phyloP scores from a whole-genome alignment of 2,888 invertebrate genomes.

The Lasioglossum morio region DNA sequence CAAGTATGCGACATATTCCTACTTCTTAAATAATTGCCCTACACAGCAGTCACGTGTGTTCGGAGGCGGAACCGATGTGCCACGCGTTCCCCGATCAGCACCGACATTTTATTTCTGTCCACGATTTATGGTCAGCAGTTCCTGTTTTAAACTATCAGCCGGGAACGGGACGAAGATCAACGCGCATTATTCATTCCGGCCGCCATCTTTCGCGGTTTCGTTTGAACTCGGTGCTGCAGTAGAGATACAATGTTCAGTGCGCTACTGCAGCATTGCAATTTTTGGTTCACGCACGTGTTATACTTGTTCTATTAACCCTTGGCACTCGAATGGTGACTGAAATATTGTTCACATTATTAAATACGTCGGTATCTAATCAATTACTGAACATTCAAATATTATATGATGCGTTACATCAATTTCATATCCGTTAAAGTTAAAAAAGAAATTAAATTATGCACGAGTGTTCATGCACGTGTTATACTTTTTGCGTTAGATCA shows the following conservation, averaged over 20 bases:
- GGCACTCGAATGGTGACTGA: no score
- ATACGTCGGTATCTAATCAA: no score
- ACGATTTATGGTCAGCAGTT: slow-evolving; percentile 52
- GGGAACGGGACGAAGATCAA: neutral
- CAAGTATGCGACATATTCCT: slow-evolving; percentile 87
- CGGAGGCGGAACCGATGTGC: slow-evolving; percentile 13
- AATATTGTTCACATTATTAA: no score
- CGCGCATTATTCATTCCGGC: neutral
- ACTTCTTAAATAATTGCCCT: slow-evolving; percentile 62
- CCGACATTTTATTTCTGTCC: slow-evolving; percentile 48
- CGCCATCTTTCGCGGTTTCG: neutral
- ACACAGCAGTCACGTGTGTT: slow-evolving; percentile 49
- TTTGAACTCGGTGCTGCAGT: neutral
- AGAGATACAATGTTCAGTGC: slow-evolving; percentile 8
- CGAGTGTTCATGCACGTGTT: no score
- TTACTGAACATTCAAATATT: no score
- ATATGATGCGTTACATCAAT: no score
- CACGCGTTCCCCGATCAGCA: slow-evolving; percentile 23
- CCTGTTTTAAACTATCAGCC: slow-evolving; percentile 31
- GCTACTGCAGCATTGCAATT: neutral
- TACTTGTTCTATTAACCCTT: no score
- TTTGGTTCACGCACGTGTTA: neutral
- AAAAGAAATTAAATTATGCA: no score
- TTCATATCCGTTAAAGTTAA: no score
- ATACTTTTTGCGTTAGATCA: no score